Conservation (phyloP, 2,113 vertebrate genomes). For the human region DNA sequence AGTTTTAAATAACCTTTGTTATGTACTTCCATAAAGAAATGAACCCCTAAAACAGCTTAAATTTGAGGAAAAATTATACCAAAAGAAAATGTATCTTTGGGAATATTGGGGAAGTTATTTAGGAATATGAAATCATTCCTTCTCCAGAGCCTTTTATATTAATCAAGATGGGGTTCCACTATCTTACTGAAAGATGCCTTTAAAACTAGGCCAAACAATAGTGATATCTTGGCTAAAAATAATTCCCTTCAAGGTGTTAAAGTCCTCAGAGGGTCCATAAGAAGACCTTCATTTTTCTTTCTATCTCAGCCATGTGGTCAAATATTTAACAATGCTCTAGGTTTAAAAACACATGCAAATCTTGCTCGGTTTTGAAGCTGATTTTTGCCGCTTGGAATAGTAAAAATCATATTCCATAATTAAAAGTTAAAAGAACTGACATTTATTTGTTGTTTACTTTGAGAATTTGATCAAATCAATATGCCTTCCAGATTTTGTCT, state of each 20-base stretch:
- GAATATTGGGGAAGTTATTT: not conserved
- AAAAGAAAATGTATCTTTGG: not conserved
- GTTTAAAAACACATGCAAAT: not conserved
- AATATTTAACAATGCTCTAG: not conserved
- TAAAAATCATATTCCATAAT: not conserved
- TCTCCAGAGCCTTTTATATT: not conserved
- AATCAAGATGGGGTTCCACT: not conserved
- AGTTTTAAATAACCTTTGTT: not conserved
- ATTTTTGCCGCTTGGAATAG: not conserved
- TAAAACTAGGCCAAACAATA: constrained; percentile 23
- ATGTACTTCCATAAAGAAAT: not conserved
- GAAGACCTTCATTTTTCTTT: not conserved
- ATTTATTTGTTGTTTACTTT: not conserved
- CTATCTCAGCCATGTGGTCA: not conserved
- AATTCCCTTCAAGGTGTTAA: not conserved
- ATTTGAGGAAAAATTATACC: not conserved
- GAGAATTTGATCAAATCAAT: not conserved
- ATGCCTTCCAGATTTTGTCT: not conserved
- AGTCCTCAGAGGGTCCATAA: not conserved
- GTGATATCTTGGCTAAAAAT: not conserved
- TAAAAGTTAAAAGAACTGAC: not conserved
- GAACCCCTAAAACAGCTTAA: not conserved
- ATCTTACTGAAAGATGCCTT: not conserved
- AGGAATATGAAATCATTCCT: constrained; percentile 20
- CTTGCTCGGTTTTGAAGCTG: not conserved